phyloP scores from a whole-genome alignment of 2,797 vertebrate genomes.

The Bradypus variegatus region DNA sequence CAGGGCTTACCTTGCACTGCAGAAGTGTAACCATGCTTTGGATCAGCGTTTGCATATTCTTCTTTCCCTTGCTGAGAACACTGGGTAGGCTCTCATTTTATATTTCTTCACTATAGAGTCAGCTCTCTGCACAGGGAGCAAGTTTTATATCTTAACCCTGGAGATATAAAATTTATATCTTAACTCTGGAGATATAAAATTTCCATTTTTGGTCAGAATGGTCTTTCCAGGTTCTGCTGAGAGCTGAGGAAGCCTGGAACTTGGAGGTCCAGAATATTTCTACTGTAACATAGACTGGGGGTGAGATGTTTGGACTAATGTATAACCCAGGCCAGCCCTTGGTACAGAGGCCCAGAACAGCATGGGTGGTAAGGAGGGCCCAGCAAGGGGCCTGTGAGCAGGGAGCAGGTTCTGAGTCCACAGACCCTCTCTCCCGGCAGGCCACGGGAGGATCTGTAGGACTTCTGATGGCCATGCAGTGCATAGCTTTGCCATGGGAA shows the following conservation, averaged over 20 bases:
- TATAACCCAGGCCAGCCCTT: background rate
- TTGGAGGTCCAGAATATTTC: background rate
- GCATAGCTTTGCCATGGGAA: slow-evolving; percentile 78
- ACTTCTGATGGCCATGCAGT: slow-evolving; percentile 77
- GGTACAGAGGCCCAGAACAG: background rate
- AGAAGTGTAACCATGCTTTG: background rate
- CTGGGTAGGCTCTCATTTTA: background rate
- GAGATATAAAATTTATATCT: slow-evolving; percentile 1
- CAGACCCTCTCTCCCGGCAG: slow-evolving; percentile 64
- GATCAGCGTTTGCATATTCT: background rate
- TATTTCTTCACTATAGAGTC: background rate
- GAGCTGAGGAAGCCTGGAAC: background rate
- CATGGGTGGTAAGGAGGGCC: background rate
- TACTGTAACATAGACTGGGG: background rate
- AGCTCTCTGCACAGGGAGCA: background rate
- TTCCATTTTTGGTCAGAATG: too few relatives aligned
- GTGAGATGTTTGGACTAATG: background rate
- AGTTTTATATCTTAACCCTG: background rate
- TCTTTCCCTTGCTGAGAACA: background rate
- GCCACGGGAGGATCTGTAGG: slow-evolving; percentile 70
- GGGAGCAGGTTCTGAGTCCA: background rate
- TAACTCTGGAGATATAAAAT: too few relatives aligned
- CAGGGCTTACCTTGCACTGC: background rate
- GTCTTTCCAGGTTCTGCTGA: background rate
- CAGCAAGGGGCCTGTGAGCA: background rate